These are phyloP conservation scores for Xanthorhoe spadicearia DNA, from an alignment of 2,888 invertebrate genomes.

Conservation along the genomic window DNA sequence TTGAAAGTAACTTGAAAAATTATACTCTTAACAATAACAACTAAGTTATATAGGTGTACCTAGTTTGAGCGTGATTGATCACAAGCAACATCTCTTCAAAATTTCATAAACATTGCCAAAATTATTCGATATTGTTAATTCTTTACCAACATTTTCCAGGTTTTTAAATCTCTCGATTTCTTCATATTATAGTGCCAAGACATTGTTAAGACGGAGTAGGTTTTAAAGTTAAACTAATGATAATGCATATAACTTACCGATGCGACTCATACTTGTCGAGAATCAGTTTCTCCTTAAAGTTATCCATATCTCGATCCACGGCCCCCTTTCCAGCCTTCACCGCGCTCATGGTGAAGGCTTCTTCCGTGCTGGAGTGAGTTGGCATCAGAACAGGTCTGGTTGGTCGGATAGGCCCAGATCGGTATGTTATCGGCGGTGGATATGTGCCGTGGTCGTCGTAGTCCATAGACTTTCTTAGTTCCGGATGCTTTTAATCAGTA, in stretches of 20 bases:
- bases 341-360: not conserved
- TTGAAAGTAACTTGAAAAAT: too few relatives aligned
- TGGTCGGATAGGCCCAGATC: conserved; percentile 26
- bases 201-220: too few relatives aligned
- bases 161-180: too few relatives aligned
- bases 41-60: too few relatives aligned
- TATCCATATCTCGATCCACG: conserved; percentile 37
- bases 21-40: too few relatives aligned
- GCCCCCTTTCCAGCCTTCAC: not conserved
- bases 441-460: conserved; percentile 7
- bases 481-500: not conserved
- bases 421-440: conserved; percentile 27
- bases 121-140: too few relatives aligned
- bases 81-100: too few relatives aligned
- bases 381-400: not conserved
- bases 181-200: too few relatives aligned
- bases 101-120: too few relatives aligned
- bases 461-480: conserved; percentile 6
- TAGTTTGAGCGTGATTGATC: too few relatives aligned
- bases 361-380: not conserved
- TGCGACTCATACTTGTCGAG: conserved; percentile 46
- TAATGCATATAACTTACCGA: conserved; percentile 37
- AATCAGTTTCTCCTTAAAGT: conserved; percentile 47
- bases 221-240: too few relatives aligned
- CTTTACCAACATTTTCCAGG: too few relatives aligned